phyloP scores from a whole-genome alignment of 2,797 vertebrate species.

The Pangasius mekongensis region DNA sequence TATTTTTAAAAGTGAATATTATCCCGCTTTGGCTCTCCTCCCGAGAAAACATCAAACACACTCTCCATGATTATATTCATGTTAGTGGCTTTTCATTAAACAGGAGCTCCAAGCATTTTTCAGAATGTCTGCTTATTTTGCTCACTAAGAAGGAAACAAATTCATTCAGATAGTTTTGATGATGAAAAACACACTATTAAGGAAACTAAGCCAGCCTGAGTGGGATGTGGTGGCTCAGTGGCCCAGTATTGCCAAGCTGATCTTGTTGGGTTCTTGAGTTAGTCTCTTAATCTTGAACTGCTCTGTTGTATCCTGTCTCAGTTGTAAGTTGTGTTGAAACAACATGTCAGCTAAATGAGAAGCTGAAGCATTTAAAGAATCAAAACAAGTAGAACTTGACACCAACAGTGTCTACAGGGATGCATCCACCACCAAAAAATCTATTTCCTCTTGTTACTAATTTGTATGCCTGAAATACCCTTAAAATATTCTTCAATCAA shows the following conservation, averaged over 20 bases:
- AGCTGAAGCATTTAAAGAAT: slow-evolving; percentile 1
- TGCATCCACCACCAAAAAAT: not conserved
- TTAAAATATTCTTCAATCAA: not conserved
- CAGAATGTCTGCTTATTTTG: not conserved
- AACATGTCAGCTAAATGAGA: not conserved
- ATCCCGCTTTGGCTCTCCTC: not conserved
- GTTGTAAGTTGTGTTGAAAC: not conserved
- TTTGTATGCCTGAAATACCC: not conserved
- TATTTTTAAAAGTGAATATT: slow-evolving; percentile 3
- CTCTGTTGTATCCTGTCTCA: not conserved
- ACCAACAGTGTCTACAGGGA: not conserved
- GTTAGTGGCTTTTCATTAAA: slow-evolving; percentile 9
- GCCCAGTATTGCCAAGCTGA: too few relatives aligned
- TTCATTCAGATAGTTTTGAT: not conserved
- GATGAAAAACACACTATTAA: not conserved
- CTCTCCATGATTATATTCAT: slow-evolving; percentile 4
- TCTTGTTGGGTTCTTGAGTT: not conserved
- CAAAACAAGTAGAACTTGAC: not conserved
- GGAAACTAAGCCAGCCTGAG: not conserved
- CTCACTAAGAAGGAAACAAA: not conserved
- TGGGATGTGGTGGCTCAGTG: not conserved
- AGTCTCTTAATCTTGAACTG: not conserved
- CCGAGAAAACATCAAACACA: slow-evolving; percentile 7
- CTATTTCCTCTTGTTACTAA: not conserved
- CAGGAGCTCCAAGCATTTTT: not conserved